Evolutionary conservation across 2,113 vertebrate genomes (phyloP).

Genomic region (Phasianus colchicus): DNA sequence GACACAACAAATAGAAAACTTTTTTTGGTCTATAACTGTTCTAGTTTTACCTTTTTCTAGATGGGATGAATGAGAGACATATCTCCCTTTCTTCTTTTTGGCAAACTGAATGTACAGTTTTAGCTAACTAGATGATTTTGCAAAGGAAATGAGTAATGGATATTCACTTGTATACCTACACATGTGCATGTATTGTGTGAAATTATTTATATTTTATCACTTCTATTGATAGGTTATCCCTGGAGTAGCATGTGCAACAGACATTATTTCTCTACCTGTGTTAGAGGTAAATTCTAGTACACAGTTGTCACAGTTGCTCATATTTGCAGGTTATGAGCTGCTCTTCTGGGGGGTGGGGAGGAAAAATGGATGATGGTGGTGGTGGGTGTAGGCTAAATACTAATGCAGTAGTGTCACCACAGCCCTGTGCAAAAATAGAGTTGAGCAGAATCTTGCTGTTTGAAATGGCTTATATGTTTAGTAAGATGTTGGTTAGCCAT

Average conservation of each 20-base stretch:
- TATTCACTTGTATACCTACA: neutral
- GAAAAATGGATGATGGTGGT: neutral
- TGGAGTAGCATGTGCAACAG: conserved; percentile 84
- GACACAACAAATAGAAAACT: neutral
- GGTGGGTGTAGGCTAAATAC: neutral
- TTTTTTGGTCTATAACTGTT: neutral
- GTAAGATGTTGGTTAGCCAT: neutral
- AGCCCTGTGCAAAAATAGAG: neutral
- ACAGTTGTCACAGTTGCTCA: neutral
- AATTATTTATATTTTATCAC: neutral
- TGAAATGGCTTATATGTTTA: neutral
- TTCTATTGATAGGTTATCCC: conserved; percentile 77
- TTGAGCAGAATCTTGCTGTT: neutral
- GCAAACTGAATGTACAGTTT: neutral
- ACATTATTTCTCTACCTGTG: conserved; percentile 82
- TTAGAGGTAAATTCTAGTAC: conserved; percentile 78
- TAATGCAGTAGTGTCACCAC: neutral
- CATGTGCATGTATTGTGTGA: neutral
- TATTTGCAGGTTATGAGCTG: neutral
- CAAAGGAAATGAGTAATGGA: neutral
- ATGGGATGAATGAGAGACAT: neutral
- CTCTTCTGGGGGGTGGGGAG: neutral
- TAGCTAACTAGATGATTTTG: neutral
- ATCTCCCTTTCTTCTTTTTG: neutral
- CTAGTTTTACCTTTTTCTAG: neutral